Conservation (phyloP, 2,797 vertebrate genomes). For the Acipenser transmontanus region DNA sequence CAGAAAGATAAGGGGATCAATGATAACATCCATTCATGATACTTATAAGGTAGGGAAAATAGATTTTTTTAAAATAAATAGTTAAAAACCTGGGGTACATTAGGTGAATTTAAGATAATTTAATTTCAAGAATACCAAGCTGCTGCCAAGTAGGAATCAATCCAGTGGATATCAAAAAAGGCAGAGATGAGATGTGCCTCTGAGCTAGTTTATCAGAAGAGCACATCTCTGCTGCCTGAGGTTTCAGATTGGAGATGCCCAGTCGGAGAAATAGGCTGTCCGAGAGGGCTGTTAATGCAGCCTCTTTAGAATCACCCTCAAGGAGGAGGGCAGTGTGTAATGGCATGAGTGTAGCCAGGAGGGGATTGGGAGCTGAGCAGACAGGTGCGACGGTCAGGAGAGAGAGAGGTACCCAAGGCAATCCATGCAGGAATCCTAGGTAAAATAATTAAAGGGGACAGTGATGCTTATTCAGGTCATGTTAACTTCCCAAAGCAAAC, state of each 20-base stretch:
- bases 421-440: background rate
- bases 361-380: constrained; percentile 9
- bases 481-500: background rate
- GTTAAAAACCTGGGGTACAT: too few relatives aligned
- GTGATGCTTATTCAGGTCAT: constrained; percentile 1
- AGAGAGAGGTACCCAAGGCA: background rate
- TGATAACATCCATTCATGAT: too few relatives aligned
- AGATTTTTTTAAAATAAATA: too few relatives aligned
- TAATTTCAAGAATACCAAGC: too few relatives aligned
- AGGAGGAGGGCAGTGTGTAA: constrained; percentile 8
- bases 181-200: too few relatives aligned
- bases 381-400: background rate
- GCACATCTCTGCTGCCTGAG: constrained; percentile 20
- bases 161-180: too few relatives aligned
- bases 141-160: too few relatives aligned
- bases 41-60: too few relatives aligned
- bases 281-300: background rate
- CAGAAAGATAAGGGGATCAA: too few relatives aligned
- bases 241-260: constrained; percentile 7
- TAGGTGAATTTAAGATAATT: too few relatives aligned
- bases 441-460: background rate
- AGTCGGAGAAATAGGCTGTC: background rate
- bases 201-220: too few relatives aligned
- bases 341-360: constrained; percentile 13
- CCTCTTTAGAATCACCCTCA: constrained; percentile 16